These are phyloP conservation scores for Calephelis virginiensis DNA, from an alignment of 1,140 invertebrate species.

Conservation along the genomic window DNA sequence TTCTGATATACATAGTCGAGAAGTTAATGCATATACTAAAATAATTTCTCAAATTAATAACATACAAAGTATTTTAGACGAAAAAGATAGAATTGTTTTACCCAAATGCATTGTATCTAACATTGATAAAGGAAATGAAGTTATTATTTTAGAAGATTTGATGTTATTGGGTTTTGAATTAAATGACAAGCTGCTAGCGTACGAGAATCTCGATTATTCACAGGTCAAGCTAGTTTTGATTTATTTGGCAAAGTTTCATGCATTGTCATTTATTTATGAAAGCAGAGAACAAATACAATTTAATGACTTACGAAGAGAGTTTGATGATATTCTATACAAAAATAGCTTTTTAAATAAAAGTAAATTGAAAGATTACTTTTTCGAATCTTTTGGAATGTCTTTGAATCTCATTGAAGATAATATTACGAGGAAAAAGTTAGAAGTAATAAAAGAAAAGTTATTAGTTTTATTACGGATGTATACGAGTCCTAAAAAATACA, in stretches of 20 bases:
- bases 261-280: slow-evolving; percentile 51
- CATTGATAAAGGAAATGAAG: slow-evolving; percentile 50
- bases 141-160: slow-evolving; percentile 63
- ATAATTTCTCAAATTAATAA: slow-evolving; percentile 47
- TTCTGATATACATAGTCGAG: slow-evolving; percentile 58
- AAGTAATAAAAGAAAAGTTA: slow-evolving; percentile 39
- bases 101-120: slow-evolving; percentile 48
- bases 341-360: slow-evolving; percentile 57
- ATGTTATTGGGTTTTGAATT: slow-evolving; percentile 42
- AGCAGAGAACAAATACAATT: slow-evolving; percentile 33
- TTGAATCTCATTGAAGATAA: slow-evolving; percentile 44
- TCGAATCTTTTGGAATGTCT: slow-evolving; percentile 58
- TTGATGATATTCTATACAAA: slow-evolving; percentile 54
- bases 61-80: slow-evolving; percentile 44
- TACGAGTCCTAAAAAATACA: slow-evolving; percentile 41
- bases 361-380: slow-evolving; percentile 56
- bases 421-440: slow-evolving; percentile 46
- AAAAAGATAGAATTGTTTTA: slow-evolving; percentile 41
- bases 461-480: slow-evolving; percentile 50
- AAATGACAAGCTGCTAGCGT: slow-evolving; percentile 42
- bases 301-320: slow-evolving; percentile 36
- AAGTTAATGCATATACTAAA: slow-evolving; percentile 52
- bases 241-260: slow-evolving; percentile 64
- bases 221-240: slow-evolving; percentile 45
- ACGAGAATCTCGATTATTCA: slow-evolving; percentile 40